Conservation (phyloP, 2,797 vertebrate species). For the Labroides dimidiatus region DNA sequence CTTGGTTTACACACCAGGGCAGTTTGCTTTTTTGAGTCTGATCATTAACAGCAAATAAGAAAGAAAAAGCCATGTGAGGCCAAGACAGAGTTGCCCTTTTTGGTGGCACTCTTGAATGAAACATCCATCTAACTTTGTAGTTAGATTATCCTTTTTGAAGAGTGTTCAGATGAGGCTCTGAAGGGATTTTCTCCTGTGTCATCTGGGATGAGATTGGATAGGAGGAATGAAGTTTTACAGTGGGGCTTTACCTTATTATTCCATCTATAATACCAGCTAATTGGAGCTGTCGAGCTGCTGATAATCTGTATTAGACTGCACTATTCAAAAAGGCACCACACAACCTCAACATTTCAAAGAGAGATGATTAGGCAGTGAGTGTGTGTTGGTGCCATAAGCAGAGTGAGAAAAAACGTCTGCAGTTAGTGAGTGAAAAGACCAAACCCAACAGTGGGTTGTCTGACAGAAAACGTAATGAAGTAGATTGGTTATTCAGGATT, state of each 20-base stretch:
- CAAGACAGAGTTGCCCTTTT: constrained; percentile 10
- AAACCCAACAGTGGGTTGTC: constrained; percentile 30
- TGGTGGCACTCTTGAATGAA: constrained; percentile 16
- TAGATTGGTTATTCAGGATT: constrained; percentile 40
- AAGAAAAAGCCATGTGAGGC: constrained; percentile 10
- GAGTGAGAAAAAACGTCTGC: constrained; percentile 15
- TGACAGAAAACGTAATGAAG: constrained; percentile 57
- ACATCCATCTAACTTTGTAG: constrained; percentile 31
- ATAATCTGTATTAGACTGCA: constrained; percentile 50
- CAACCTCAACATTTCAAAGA: constrained; percentile 41
- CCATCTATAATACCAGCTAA: constrained; percentile 58
- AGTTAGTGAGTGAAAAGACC: constrained; percentile 27
- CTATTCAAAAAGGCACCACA: constrained; percentile 38
- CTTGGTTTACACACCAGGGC: constrained; percentile 20
- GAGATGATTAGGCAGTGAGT: constrained; percentile 36
- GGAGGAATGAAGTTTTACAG: constrained; percentile 19
- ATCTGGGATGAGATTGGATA: constrained; percentile 34
- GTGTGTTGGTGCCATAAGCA: constrained; percentile 5
- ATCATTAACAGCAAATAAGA: constrained; percentile 20
- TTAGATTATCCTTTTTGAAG: constrained; percentile 39
- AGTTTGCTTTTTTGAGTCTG: constrained; percentile 11
- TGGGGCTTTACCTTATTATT: constrained; percentile 53
- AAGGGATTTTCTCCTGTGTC: constrained; percentile 49
- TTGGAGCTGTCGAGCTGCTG: constrained; percentile 62
- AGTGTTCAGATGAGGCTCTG: constrained; percentile 19